These are phyloP conservation scores for Oreochromis niloticus DNA, from an alignment of 2,113 vertebrate genomes.

Conservation along the genomic window DNA sequence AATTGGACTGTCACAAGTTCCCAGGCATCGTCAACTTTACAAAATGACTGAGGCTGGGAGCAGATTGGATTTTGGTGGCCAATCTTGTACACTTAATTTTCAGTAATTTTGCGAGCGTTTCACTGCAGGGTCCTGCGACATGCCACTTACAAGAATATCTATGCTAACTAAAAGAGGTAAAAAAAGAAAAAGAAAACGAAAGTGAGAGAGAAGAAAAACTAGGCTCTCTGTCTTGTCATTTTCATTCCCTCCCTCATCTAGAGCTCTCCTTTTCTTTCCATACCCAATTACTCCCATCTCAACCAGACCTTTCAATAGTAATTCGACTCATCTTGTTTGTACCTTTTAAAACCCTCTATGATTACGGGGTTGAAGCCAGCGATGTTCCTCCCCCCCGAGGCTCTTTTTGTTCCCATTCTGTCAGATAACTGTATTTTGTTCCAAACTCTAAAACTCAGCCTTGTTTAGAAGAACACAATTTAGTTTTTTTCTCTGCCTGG, in stretches of 20 bases:
- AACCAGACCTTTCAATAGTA: background rate
- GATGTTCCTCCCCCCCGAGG: background rate
- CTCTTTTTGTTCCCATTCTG: constrained; percentile 33
- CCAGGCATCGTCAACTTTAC: constrained; percentile 53
- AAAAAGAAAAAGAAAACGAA: background rate
- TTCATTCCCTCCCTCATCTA: background rate
- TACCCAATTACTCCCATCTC: constrained; percentile 24
- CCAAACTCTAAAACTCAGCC: constrained; percentile 3
- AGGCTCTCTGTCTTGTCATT: background rate
- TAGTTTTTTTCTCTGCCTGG: background rate
- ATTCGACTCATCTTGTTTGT: constrained; percentile 20
- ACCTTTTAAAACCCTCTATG: constrained; percentile 18
- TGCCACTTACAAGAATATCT: constrained; percentile 38
- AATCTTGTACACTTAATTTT: constrained; percentile 66
- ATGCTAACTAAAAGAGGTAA: background rate
- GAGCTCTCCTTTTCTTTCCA: background rate
- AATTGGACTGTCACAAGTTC: constrained; percentile 71
- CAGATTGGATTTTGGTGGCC: constrained; percentile 63
- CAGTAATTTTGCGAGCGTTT: constrained; percentile 40
- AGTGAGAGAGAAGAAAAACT: background rate
- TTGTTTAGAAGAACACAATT: background rate
- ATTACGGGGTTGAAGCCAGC: background rate
- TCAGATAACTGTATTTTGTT: constrained; percentile 25
- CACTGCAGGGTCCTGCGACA: constrained; percentile 12
- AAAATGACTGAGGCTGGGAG: constrained; percentile 55